Base-by-base conservation (phyloP, 2,888 invertebrate genomes). In the Sphecodes monilicornis region DNA sequence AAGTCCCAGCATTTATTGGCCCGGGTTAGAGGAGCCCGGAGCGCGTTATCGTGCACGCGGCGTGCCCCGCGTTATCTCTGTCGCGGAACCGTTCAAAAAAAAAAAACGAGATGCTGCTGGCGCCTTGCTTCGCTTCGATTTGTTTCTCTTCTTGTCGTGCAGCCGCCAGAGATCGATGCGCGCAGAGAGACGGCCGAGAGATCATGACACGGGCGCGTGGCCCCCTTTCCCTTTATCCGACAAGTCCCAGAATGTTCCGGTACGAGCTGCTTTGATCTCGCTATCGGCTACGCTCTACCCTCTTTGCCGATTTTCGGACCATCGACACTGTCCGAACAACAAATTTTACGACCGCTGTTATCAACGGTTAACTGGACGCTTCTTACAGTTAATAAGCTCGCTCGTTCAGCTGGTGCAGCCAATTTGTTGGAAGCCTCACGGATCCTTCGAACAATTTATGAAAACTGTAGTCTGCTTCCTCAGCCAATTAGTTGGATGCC, bases 1-100 rank as follows among this genome's bases (percentile, higher is more conserved):
- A 92, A 92, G 93, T 92, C 90, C 84, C 91, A 69, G 87, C 89
- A 93, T 93, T 92, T 93, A 93, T 93, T 92, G 88, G 92, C 85
- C 90, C 90, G 87, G 79, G 90, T 80, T 86, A 90, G 64, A 29
- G 64, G 64, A 81, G 81, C 66, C 79, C 60, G 79, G 29, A 32
- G 29, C 39, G 70, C 84, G 88, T 90, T 90, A 90, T 85, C 87
- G 78, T 86, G 86, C 88, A 83, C 89, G 90, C 60, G 32, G 8
- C 64, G 29, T 16, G 32, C 71, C 88, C 76, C 80, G 88, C 80
- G 87, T 91, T 92, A 91, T 92, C 92, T 26, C 26, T 29, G 16
- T 60, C 57, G 57, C 57, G 57, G 26, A 6, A 50, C 50, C 26
- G 26, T 60, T 29, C 29, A 78, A 22, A 84, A 78, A 85, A 90